These are phyloP conservation scores for Vireo altiloquus DNA, from an alignment of 2,113 vertebrate species.

Conservation along the genomic window DNA sequence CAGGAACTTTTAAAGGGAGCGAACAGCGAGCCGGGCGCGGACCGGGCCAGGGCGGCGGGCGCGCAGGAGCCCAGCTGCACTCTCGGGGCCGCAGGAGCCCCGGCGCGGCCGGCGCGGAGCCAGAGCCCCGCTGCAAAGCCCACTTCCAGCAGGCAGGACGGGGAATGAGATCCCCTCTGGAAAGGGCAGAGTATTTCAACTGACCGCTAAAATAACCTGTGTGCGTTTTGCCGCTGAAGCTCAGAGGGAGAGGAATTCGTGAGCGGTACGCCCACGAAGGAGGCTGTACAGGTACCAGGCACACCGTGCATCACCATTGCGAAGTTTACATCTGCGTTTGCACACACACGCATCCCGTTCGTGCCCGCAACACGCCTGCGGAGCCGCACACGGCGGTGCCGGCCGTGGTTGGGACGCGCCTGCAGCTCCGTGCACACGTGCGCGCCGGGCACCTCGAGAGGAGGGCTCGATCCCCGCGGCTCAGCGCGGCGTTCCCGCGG, in stretches of 20 bases:
- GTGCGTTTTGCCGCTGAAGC: neutral
- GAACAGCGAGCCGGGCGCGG: neutral
- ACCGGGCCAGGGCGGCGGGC: neutral
- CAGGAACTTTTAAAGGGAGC: neutral
- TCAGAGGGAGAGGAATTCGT: neutral
- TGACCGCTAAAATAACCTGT: neutral
- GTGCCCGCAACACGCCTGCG: neutral
- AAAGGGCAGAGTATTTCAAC: neutral
- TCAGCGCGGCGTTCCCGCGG: neutral
- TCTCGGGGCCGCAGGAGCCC: neutral
- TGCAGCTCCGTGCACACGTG: neutral
- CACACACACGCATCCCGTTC: neutral
- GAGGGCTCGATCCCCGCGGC: neutral
- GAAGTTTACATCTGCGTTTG: neutral
- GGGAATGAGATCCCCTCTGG: neutral
- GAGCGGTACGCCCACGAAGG: neutral
- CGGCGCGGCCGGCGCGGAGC: neutral
- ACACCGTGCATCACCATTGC: too few relatives aligned
- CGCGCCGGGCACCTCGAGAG: neutral
- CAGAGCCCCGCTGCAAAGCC: neutral
- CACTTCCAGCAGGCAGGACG: neutral
- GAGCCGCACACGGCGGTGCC: neutral
- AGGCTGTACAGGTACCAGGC: neutral
- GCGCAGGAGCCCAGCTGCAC: neutral
- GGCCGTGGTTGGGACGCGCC: neutral